These are phyloP conservation scores for Phoebastria nigripes DNA, from an alignment of 2,797 vertebrate species.

Conservation along the genomic window DNA sequence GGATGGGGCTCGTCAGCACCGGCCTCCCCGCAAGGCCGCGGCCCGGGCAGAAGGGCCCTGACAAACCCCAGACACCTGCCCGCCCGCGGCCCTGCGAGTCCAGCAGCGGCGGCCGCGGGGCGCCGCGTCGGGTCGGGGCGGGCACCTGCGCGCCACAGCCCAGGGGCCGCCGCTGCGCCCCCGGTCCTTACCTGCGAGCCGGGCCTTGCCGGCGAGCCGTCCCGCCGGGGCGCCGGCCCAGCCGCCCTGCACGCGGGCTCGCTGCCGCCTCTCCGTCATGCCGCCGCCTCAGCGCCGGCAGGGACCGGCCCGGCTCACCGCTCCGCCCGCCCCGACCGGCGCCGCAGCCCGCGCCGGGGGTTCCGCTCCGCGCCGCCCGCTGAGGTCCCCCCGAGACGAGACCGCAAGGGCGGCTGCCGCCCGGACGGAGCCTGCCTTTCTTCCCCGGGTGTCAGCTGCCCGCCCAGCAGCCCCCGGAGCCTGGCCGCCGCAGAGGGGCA, in stretches of 20 bases:
- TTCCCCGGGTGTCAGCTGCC: no score
- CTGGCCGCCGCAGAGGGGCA: no score
- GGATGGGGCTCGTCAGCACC: background rate
- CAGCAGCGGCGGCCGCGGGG: background rate
- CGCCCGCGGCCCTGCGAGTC: background rate
- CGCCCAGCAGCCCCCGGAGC: background rate
- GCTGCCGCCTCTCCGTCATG: constrained; percentile 86
- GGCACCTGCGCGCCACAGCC: background rate
- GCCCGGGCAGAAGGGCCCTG: background rate
- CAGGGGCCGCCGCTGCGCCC: no score
- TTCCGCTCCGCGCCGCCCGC: background rate
- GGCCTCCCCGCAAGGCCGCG: background rate
- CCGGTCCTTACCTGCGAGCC: background rate
- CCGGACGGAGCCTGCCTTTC: background rate
- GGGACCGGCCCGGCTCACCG: background rate
- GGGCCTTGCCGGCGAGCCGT: background rate
- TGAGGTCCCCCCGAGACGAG: no score
- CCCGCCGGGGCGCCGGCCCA: constrained; percentile 77
- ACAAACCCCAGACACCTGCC: background rate
- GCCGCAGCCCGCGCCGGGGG: background rate
- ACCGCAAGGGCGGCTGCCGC: background rate
- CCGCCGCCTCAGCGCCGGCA: background rate
- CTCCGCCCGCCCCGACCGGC: background rate
- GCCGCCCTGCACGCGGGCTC: constrained; percentile 87
- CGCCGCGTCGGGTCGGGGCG: no score